Conservation (phyloP, 2,888 invertebrate species). For the Rhamnusium bicolor region DNA sequence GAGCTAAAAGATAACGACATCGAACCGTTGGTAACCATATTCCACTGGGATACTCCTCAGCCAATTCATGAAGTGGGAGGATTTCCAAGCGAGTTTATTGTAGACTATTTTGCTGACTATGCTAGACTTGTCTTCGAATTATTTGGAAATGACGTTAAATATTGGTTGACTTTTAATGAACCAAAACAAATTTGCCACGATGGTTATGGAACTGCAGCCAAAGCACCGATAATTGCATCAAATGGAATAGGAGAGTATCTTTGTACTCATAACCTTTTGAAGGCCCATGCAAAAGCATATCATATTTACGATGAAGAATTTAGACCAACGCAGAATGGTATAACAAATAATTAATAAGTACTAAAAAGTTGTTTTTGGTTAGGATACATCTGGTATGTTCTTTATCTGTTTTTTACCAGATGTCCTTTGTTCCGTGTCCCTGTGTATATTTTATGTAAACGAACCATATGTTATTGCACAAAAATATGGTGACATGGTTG, state of each 20-base stretch:
- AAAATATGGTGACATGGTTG: too few species aligned
- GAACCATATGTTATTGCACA: too few species aligned
- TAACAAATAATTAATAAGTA: background rate
- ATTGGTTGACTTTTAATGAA: constrained; percentile 75
- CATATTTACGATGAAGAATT: constrained; percentile 76
- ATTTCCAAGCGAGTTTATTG: constrained; percentile 76
- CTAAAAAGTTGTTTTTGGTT: too few species aligned
- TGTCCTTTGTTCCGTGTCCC: too few species aligned
- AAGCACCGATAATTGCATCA: constrained; percentile 64
- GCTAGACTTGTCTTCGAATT: constrained; percentile 72
- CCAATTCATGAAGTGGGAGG: constrained; percentile 73
- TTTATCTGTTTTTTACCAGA: too few species aligned
- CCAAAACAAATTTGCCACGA: constrained; percentile 61
- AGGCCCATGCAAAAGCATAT: constrained; percentile 79
- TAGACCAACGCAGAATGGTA: constrained; percentile 57
- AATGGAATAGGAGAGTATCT: constrained; percentile 75
- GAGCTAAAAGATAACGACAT: constrained; percentile 75
- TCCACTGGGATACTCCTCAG: constrained; percentile 69
- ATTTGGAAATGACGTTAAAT: constrained; percentile 66
- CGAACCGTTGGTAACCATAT: constrained; percentile 76
- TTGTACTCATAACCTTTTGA: constrained; percentile 77
- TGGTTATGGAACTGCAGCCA: constrained; percentile 50
- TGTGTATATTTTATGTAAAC: too few species aligned
- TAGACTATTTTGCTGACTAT: constrained; percentile 75
- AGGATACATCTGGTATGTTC: too few species aligned